A percentile compares a stretch with the other conserved stretches of the same genome.
Conservation (phyloP, 2,113 vertebrate species). For the Embiotoca jacksoni region DNA sequence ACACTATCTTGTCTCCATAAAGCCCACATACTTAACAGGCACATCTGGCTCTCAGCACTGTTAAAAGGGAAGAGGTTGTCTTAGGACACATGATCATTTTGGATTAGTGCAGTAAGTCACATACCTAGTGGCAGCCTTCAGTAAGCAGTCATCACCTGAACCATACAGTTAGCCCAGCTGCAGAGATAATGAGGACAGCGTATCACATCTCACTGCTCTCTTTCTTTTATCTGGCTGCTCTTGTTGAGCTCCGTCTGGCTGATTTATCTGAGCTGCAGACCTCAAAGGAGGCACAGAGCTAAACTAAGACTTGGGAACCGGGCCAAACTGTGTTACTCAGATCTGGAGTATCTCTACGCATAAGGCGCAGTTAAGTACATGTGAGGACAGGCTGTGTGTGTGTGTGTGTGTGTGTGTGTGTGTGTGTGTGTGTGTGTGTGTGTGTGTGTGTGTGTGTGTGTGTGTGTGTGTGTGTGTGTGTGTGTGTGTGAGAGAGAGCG, state of each 20-base stretch:
- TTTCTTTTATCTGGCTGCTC: constrained; percentile 62
- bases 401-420: constrained; percentile 12
- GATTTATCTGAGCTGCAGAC: constrained; percentile 63
- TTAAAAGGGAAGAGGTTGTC: background rate
- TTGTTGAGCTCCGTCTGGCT: constrained; percentile 58
- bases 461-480: constrained; percentile 14
- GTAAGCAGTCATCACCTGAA: constrained; percentile 39
- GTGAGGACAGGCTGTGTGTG: constrained; percentile 27
- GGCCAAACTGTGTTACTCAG: constrained; percentile 61
- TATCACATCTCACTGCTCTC: constrained; percentile 48
- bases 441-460: background rate
- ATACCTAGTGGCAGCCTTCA: constrained; percentile 13
- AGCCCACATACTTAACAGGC: background rate
- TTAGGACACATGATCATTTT: constrained; percentile 19
- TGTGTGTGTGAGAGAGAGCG: background rate
- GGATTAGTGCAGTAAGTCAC: constrained; percentile 27
- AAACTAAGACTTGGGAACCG: constrained; percentile 60
- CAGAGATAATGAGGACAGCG: constrained; percentile 59
- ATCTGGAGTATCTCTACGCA: constrained; percentile 61
- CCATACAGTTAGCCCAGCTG: constrained; percentile 19
- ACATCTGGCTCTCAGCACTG: constrained; percentile 9
- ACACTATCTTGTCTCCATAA: background rate
- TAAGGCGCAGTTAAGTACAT: constrained; percentile 42
- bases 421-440: constrained; percentile 16
- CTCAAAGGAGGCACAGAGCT: constrained; percentile 49